phyloP scores from a whole-genome alignment of 2,113 vertebrate genomes.

The Pterocles gutturalis region DNA sequence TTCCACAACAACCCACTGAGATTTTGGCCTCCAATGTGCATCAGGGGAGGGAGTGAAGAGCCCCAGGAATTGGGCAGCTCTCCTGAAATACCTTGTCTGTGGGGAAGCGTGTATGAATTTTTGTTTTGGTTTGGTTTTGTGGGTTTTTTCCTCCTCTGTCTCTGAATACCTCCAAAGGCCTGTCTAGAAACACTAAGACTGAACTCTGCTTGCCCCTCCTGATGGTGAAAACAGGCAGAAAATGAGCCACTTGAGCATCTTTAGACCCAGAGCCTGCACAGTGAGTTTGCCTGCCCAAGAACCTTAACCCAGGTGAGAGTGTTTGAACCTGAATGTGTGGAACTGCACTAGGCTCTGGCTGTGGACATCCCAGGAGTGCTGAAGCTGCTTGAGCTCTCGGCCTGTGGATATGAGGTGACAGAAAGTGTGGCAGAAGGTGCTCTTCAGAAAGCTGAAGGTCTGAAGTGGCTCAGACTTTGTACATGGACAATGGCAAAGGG shows the following conservation, averaged over 20 bases:
- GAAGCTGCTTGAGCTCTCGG: background rate
- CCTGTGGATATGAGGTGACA: background rate
- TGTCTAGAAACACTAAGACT: slow-evolving; percentile 44
- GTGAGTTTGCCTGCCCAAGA: background rate
- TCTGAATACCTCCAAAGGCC: slow-evolving; percentile 53
- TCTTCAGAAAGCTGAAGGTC: background rate
- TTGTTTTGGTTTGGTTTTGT: slow-evolving; percentile 14
- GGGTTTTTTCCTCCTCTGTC: background rate
- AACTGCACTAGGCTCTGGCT: background rate
- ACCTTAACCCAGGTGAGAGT: background rate
- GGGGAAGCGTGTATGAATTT: background rate
- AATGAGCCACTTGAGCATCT: slow-evolving; percentile 4
- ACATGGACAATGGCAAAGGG: background rate
- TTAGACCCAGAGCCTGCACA: background rate
- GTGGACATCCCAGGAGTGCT: background rate
- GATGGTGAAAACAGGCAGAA: background rate
- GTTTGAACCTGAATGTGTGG: background rate
- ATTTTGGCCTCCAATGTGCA: background rate
- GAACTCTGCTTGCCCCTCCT: background rate
- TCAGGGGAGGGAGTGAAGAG: background rate
- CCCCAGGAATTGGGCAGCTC: background rate
- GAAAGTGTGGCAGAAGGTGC: background rate
- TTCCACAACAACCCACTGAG: background rate
- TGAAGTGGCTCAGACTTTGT: background rate
- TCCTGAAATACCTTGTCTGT: background rate